Evolutionary conservation across 2,888 invertebrate genomes (phyloP), one percentile per base, ranked within the genome.

Genomic region (Lithophane leautieri): DNA sequence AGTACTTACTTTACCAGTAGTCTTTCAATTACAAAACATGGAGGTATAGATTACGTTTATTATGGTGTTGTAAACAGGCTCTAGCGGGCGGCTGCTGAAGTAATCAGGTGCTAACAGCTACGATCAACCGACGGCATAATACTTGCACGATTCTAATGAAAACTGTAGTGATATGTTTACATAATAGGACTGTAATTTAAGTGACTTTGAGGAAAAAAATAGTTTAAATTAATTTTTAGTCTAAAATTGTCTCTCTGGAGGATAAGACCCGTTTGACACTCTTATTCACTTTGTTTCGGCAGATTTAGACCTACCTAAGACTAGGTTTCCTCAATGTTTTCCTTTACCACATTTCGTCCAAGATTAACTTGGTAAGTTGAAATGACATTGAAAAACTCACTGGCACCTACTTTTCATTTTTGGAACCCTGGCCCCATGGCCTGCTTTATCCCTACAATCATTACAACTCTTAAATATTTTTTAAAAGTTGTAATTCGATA

Each of bases 101-200:
- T 83, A 73, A 73, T 61, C 60, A 73, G 63, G 63, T 69, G 79
- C 72, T 81, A 83, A 81, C 42, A 70, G n/a, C 44, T 61, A 56
- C 4, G 65, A 34, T 28, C 58, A 65, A 68, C 40, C 0, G n/a
- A 42, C 60, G 52, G 16, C 54, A 56, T 69, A 34, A 50, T 40
- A 60, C 14, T 34, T 6, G 50, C 42, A 34, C 28, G 61, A 50
- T 14, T 70, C 42, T 22, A 12, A 14, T 34, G 52, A 70, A 22
- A 62, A 50, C 42, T 34, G 25, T 60, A 14, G 22, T 22, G 22
- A 2, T 22, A 16, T 28, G 63, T 44, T 42, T 52, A 63, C 14
- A 19, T 67, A n/a, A 71, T 25, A 54, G 8, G 16, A 4, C 34
- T 11, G 25, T 47, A n/a, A 56, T 40, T 6, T 16, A 16, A 34